A percentile compares a stretch with the other conserved stretches of the same genome.
Evolutionary conservation across 2,888 invertebrate genomes (phyloP).

Genomic region (Drosophila affinis): DNA sequence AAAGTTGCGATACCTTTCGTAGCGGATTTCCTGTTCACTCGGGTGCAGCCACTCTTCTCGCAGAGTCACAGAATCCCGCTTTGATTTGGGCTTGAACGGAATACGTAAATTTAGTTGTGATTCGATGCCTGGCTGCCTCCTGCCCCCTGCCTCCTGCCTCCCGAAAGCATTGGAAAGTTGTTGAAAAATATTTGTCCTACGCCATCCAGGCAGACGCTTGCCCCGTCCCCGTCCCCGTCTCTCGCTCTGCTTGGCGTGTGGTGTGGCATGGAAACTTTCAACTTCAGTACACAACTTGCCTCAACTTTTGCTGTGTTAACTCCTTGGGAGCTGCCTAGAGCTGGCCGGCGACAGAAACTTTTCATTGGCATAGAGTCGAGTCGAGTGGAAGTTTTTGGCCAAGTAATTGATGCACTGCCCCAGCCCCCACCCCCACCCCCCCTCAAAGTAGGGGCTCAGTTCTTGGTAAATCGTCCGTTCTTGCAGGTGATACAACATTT

Average conservation of each 20-base stretch:
- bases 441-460: constrained; percentile 9
- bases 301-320: constrained; percentile 71
- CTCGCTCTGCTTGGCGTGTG: constrained; percentile 14
- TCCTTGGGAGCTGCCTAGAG: constrained; percentile 37
- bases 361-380: constrained; percentile 63
- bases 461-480: constrained; percentile 39
- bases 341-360: constrained; percentile 9
- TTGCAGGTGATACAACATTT: constrained; percentile 73
- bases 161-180: constrained; percentile 43
- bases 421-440: too few relatives aligned
- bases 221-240: background rate
- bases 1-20: background rate
- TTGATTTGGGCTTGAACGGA: constrained; percentile 21
- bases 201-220: constrained; percentile 26
- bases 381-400: constrained; percentile 53
- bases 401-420: constrained; percentile 70
- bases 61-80: constrained; percentile 5
- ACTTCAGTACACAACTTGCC: constrained; percentile 74
- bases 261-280: constrained; percentile 56
- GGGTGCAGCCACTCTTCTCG: background rate
- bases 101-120: constrained; percentile 32
- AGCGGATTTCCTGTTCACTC: too few relatives aligned
- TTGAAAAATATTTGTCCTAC: constrained; percentile 48
- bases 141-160: constrained; percentile 18
- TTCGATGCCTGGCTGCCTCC: background rate